phyloP scores from a whole-genome alignment of 2,113 vertebrate species.

The Crocuta crocuta region DNA sequence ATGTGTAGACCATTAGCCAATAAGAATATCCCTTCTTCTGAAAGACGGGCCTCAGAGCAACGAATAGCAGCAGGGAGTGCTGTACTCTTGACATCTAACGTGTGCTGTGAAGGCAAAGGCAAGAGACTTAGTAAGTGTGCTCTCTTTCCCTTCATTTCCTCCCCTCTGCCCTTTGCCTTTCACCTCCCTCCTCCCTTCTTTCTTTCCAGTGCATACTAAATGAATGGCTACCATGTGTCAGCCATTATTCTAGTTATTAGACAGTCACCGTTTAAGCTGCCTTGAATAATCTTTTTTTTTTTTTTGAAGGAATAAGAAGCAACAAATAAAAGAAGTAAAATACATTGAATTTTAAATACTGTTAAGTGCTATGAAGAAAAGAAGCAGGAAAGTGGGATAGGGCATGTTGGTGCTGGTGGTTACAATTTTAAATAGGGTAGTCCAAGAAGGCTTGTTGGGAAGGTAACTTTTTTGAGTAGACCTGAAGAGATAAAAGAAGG shows the following conservation, averaged over 20 bases:
- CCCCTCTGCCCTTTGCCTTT: not conserved
- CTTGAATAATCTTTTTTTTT: not conserved
- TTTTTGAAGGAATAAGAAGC: not conserved
- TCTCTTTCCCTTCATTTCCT: not conserved
- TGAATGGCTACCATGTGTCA: not conserved
- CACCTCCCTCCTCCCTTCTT: not conserved
- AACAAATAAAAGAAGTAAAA: not conserved
- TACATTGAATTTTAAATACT: not conserved
- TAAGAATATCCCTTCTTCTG: slow-evolving; percentile 92
- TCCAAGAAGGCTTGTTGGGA: not conserved
- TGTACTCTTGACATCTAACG: slow-evolving; percentile 87
- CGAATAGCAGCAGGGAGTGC: slow-evolving; percentile 87
- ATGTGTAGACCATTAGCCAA: slow-evolving; percentile 92
- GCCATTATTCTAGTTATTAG: not conserved
- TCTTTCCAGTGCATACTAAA: not conserved
- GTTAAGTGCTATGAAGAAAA: not conserved
- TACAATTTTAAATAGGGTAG: not conserved
- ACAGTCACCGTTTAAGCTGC: not conserved
- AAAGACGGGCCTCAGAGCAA: slow-evolving; percentile 94
- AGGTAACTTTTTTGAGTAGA: not conserved
- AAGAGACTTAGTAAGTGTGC: not conserved
- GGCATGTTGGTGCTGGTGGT: not conserved
- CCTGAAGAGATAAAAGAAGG: not conserved
- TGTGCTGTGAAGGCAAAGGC: slow-evolving; percentile 86
- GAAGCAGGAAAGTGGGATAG: not conserved